Base-by-base conservation (phyloP, 2,797 vertebrate genomes). In the Myoxocephalus aenaeus region DNA sequence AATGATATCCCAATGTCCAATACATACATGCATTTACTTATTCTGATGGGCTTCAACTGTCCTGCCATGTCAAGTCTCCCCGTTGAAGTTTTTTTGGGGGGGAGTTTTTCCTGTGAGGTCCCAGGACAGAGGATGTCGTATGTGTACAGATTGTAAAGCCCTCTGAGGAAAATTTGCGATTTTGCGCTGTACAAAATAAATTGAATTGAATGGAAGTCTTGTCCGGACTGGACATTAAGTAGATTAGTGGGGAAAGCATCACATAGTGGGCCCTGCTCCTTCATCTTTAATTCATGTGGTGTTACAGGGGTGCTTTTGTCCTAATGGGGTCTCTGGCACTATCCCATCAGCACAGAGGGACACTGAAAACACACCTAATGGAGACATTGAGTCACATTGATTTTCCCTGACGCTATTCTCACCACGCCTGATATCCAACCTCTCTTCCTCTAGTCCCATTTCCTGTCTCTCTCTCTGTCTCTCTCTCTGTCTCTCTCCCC, bases 201-300 rank as follows among this genome's bases (percentile, higher is more conserved):
- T 42, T 42, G 12, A 42, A 42, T 42, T 42, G 40, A 42, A 13
- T 42, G 13, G 40, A 42, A 78, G 72, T 77, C 79, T 53, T 66
- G 64, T 40, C 73, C 48, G 0, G 50, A 56, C 68, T 76, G 86
- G 82, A 87, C 87, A 86, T 92, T 74, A 91, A 92, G 78, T 84
- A 77, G 83, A 94, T 94, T 89, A 93, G 67, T 70, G 64, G 40
- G 69, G 56, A 73, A 77, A 62, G 64, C 66, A 84, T 79, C 54
- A 62, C 57, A 70, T 3, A 32, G 73, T n/a, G 51, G 65, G 74
- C 20, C 80, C 18, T 73, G 73, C 76, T 70, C 58, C 65, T 89
- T 95, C 92, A 94, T 94, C 88, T 92, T 93, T 95, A 88, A 95
- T 95, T 94, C 94, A 95, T 95, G 86, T 15, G 0, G 13, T 66